Evolutionary conservation across 2,797 vertebrate genomes (phyloP).

Genomic region (Neoniphon sammara): DNA sequence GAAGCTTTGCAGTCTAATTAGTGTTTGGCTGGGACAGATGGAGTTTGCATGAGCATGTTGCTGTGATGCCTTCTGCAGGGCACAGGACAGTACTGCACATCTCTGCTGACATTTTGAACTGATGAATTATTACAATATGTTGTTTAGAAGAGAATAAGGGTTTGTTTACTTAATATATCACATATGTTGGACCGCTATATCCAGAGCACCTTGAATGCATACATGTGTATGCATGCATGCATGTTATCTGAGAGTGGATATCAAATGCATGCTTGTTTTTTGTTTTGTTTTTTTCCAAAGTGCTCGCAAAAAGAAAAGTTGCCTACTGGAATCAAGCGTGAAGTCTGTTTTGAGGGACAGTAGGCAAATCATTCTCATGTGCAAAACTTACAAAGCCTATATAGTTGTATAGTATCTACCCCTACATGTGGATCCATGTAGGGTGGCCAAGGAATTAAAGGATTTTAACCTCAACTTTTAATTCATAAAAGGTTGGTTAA

Average conservation of each 20-base stretch:
- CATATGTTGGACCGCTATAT: neutral
- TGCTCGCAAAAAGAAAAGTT: neutral
- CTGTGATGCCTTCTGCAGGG: conserved; percentile 68
- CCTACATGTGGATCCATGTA: too few relatives aligned
- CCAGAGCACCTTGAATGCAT: neutral
- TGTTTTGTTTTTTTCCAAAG: neutral
- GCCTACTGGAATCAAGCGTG: neutral
- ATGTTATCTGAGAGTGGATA: too few relatives aligned
- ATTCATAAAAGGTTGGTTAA: too few relatives aligned
- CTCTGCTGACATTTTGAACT: neutral
- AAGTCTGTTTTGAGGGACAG: neutral
- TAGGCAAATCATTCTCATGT: neutral
- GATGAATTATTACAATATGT: conserved; percentile 12
- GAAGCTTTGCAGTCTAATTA: neutral
- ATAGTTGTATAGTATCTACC: too few relatives aligned
- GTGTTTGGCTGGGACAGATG: neutral
- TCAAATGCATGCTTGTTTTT: neutral
- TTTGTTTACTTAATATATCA: neutral
- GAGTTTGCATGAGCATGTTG: conserved; percentile 1
- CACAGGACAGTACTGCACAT: conserved; percentile 53
- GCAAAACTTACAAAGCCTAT: too few relatives aligned
- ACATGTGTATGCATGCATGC: too few relatives aligned
- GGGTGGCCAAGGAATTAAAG: too few relatives aligned
- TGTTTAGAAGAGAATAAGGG: conserved; percentile 1
- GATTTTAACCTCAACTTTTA: too few relatives aligned